phyloP scores from a whole-genome alignment of 2,797 vertebrate species.

The Kryptolebias ocellatus region DNA sequence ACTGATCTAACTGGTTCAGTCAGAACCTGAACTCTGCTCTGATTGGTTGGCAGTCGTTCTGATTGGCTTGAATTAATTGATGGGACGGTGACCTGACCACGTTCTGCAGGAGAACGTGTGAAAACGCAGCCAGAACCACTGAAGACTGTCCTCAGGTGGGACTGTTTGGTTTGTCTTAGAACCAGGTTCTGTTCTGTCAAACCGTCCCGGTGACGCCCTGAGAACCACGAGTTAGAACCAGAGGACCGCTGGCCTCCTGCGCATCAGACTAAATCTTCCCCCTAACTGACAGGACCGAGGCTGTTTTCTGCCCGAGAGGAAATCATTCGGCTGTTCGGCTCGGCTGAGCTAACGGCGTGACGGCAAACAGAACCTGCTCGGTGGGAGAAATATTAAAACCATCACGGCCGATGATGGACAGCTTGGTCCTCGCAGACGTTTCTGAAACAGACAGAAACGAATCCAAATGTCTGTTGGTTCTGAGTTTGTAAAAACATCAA shows the following conservation, averaged over 20 bases:
- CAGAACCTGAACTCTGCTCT: no score
- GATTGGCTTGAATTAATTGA: neutral
- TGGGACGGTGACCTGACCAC: no score
- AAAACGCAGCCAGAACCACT: neutral
- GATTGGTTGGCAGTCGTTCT: neutral
- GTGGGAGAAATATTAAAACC: neutral
- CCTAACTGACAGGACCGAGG: slow-evolving; percentile 60
- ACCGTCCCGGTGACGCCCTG: neutral
- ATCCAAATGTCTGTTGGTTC: neutral
- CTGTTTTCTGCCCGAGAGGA: slow-evolving; percentile 34
- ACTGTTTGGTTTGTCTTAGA: slow-evolving; percentile 1
- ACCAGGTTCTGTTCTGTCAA: slow-evolving; percentile 21
- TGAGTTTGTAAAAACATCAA: neutral
- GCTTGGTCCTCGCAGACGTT: neutral
- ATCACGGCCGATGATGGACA: neutral
- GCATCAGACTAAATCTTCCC: slow-evolving; percentile 43
- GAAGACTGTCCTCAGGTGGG: neutral
- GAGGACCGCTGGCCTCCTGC: slow-evolving; percentile 53
- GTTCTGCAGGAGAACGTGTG: neutral
- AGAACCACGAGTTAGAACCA: slow-evolving; percentile 21
- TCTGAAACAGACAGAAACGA: neutral
- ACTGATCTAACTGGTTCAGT: no score
- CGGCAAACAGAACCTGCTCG: neutral
- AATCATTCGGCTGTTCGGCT: neutral
- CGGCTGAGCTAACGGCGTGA: slow-evolving; percentile 8